A percentile compares a stretch with the other conserved stretches of the same genome.
Conservation (phyloP, 2,113 vertebrate genomes). For the Tachycineta bicolor region DNA sequence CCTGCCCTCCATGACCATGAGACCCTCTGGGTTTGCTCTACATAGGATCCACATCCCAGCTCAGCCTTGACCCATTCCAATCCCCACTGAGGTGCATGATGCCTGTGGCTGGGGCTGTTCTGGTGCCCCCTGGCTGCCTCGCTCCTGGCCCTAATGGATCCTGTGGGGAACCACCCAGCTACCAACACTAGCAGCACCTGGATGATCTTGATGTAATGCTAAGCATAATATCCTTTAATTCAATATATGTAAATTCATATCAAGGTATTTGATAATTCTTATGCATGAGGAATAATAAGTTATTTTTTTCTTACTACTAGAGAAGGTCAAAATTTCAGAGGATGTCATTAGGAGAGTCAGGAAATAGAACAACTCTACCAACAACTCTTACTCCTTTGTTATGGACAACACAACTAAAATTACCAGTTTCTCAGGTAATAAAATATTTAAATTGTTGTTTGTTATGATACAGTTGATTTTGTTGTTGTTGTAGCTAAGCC, state of each 20-base stretch:
- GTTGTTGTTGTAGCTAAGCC: neutral
- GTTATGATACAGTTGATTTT: neutral
- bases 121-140: neutral
- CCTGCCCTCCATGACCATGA: neutral
- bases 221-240: neutral
- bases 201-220: neutral
- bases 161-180: neutral
- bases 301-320: neutral
- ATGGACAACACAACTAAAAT: neutral
- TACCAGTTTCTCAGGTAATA: neutral
- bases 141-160: neutral
- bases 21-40: rapidly evolving
- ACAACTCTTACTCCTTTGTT: neutral
- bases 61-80: neutral
- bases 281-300: neutral
- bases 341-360: neutral
- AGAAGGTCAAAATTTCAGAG: neutral
- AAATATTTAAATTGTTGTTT: neutral
- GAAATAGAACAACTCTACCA: neutral
- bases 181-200: neutral
- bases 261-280: neutral
- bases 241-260: neutral
- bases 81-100: rapidly evolving
- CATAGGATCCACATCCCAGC: rapidly evolving
- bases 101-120: neutral